phyloP scores from a whole-genome alignment of 1,140 invertebrate genomes.

The Drosophila melanogaster region DNA sequence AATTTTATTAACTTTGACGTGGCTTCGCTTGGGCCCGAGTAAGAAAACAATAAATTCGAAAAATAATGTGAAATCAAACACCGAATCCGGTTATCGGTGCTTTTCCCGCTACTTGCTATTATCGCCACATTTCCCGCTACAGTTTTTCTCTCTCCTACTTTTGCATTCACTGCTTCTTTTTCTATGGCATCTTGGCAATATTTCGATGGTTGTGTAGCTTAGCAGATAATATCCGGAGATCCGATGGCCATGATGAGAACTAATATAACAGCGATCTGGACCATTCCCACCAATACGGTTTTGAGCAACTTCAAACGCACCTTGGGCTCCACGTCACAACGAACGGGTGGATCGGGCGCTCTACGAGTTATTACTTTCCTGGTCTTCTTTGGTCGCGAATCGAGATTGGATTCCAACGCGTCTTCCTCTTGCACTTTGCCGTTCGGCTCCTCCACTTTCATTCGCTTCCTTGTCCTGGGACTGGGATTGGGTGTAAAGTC shows the following conservation, averaged over 20 bases:
- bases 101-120: not conserved
- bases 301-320: conserved; percentile 57
- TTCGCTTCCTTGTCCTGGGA: not conserved
- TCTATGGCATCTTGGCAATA: not conserved
- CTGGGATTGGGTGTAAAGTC: not conserved
- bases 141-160: not conserved
- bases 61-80: conserved; percentile 17
- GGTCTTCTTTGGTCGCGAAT: not conserved
- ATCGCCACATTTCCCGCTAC: too few relatives aligned
- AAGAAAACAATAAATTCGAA: conserved; percentile 10
- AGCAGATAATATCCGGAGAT: conserved; percentile 72
- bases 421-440: too few relatives aligned
- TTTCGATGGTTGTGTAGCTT: not conserved
- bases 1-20: conserved; percentile 63
- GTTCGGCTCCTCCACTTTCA: not conserved
- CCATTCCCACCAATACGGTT: conserved; percentile 61
- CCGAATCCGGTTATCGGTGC: conserved; percentile 5
- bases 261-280: conserved; percentile 66
- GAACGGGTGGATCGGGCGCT: conserved; percentile 33
- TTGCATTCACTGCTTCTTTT: not conserved
- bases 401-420: not conserved
- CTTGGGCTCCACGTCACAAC: conserved; percentile 29
- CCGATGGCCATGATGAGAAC: conserved; percentile 75
- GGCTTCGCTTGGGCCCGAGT: not conserved
- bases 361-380: not conserved